These are phyloP conservation scores for Antitype chi DNA, from an alignment of 2,888 invertebrate genomes.

Conservation along the genomic window DNA sequence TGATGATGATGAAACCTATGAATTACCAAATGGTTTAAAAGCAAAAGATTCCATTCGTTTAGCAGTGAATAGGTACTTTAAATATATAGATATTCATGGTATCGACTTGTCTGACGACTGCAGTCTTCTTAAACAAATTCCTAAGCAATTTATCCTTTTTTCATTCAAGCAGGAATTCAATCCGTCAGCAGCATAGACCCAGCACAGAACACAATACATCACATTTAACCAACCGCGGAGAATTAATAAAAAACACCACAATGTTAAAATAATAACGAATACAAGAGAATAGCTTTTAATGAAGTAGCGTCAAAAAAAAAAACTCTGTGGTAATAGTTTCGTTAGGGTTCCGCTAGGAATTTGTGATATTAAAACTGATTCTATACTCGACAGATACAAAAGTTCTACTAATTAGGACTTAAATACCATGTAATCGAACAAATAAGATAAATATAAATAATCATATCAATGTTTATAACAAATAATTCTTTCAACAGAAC, in stretches of 20 bases:
- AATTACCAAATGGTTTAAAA: too few relatives aligned
- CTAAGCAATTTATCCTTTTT: background rate
- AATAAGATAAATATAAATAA: too few relatives aligned
- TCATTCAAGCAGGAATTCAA: constrained; percentile 6
- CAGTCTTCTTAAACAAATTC: background rate
- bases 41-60: too few relatives aligned
- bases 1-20: too few relatives aligned
- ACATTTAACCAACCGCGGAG: constrained; percentile 68
- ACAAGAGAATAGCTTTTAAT: constrained; percentile 78
- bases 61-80: too few relatives aligned
- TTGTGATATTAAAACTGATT: background rate
- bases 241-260: constrained; percentile 71
- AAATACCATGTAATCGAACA: too few relatives aligned
- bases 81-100: too few relatives aligned
- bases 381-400: too few relatives aligned
- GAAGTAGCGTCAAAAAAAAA: constrained; percentile 73
- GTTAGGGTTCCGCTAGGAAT: constrained; percentile 66
- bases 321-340: constrained; percentile 65
- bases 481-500: too few relatives aligned
- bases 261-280: constrained; percentile 72
- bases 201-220: constrained; percentile 54
- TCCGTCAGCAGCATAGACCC: background rate
- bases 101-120: too few relatives aligned
- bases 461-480: too few relatives aligned
- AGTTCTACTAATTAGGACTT: too few relatives aligned